A percentile compares a stretch with the other conserved stretches of the same genome.
These are phyloP conservation scores for Amphimallon solstitiale DNA, from an alignment of 2,888 invertebrate species.

Conservation along the genomic window DNA sequence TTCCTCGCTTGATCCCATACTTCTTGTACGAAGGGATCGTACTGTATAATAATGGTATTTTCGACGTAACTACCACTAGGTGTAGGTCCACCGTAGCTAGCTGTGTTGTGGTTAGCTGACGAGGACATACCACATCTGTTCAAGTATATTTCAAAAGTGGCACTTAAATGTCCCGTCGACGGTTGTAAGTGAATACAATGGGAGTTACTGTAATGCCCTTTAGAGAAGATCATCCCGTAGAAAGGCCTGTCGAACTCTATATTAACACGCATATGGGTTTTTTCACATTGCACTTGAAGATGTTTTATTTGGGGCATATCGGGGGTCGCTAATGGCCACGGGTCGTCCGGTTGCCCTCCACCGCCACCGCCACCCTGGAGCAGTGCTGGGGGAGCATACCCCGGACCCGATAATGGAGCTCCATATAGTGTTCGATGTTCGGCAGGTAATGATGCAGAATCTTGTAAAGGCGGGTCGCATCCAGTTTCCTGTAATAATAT, in stretches of 20 bases:
- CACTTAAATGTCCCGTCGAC: conserved; percentile 89
- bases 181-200: conserved; percentile 93
- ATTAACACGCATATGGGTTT: conserved; percentile 94
- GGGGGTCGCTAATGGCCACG: conserved; percentile 88
- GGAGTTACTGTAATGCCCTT: conserved; percentile 91
- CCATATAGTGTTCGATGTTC: conserved; percentile 84
- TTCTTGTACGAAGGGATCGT: conserved; percentile 94
- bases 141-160: conserved; percentile 92
- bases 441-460: conserved; percentile 82
- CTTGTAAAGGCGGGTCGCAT: conserved; percentile 77
- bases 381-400: conserved; percentile 58
- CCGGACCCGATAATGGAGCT: conserved; percentile 69
- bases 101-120: conserved; percentile 89
- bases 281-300: conserved; percentile 93
- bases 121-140: conserved; percentile 95
- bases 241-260: conserved; percentile 95
- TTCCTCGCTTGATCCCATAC: conserved; percentile 96
- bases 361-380: conserved; percentile 60
- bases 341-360: conserved; percentile 78
- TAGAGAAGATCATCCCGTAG: conserved; percentile 96
- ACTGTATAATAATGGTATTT: conserved; percentile 94
- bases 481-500: conserved; percentile 73
- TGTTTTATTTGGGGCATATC: conserved; percentile 95
- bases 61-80: conserved; percentile 94
- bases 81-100: conserved; percentile 84